Conservation (phyloP, 2,888 invertebrate species). For the Heteromurus nitidus region DNA sequence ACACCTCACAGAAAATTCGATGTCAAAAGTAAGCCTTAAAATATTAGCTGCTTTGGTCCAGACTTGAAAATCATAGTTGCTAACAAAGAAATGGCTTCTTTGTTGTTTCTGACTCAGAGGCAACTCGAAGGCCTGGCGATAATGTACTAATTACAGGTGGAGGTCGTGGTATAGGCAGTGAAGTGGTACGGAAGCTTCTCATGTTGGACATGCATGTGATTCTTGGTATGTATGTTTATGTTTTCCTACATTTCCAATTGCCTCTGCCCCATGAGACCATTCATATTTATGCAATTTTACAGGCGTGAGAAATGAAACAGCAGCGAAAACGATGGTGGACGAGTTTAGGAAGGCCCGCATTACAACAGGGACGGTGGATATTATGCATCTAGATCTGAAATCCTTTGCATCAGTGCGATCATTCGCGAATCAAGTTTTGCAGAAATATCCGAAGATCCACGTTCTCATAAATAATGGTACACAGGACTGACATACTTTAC, state of each 20-base stretch:
- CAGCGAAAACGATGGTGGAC: slow-evolving; percentile 77
- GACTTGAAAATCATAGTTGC: not conserved
- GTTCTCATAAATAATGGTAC: slow-evolving; percentile 87
- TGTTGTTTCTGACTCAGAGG: slow-evolving; percentile 76
- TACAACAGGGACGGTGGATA: slow-evolving; percentile 80
- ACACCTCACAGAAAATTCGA: slow-evolving; percentile 66
- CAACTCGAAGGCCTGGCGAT: slow-evolving; percentile 81
- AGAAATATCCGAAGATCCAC: slow-evolving; percentile 82
- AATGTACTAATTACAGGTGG: slow-evolving; percentile 91
- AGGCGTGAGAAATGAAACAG: slow-evolving; percentile 84
- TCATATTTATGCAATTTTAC: not conserved
- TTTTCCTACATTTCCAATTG: not conserved
- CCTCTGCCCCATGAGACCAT: not conserved
- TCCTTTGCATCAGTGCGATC: slow-evolving; percentile 84
- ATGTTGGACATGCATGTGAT: slow-evolving; percentile 86
- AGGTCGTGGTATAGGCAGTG: slow-evolving; percentile 87
- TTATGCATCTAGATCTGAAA: slow-evolving; percentile 84
- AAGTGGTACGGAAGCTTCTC: slow-evolving; percentile 85
- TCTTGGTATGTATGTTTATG: slow-evolving; percentile 78
- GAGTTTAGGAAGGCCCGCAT: slow-evolving; percentile 77
- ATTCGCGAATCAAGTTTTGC: slow-evolving; percentile 83
- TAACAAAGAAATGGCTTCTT: not conserved
- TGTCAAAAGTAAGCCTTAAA: slow-evolving; percentile 59
- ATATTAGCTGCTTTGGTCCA: too few relatives aligned
- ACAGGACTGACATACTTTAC: not conserved